Evolutionary conservation across 2,797 vertebrate species (phyloP), one percentile per base, ranked within the genome.

Genomic region (Notolabrus celidotus): DNA sequence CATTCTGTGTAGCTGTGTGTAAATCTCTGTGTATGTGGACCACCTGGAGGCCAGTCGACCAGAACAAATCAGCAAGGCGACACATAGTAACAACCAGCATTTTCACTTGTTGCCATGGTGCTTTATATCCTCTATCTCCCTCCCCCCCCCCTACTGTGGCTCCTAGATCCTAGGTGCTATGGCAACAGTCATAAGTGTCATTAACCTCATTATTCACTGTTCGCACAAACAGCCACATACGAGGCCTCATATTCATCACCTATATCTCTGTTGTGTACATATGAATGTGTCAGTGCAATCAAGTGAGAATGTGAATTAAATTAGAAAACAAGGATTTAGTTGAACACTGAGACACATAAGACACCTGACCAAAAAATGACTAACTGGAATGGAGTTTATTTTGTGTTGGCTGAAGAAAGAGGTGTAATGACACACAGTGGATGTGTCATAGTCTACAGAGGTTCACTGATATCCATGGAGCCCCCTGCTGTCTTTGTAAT

Each of bases 61-160:
- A 31, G 49, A 79, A 54, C 45, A 41, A 75, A 68, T 77, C 49
- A 79, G 57, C 41, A 17, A 55, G 50, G 68, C 41, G 38, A 77
- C 77, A 42, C 59, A 25, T 58, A 65, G 12, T 75, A 74, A 73
- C 60, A 80, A 15, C 71, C 57, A 59, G 63, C 39, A 51, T 73
- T 76, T 46, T 82, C 63, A 86, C 83, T 82, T 83, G 91, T 92
- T 93, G 86, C 90, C 61, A 91, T 90, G 88, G 89, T 36, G 55
- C 78, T 82, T 55, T 23, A 46, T 80, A 60, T 69, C 41, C 49
- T 46, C 51, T 55, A 17, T 10, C 61, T 23, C 58, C 41, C 17
- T 12, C 34, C 53, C 10, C 47, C n/a, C 34, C 53, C 33, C 17
- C 54, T 17, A 15, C 72, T 46, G 52, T 41, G 67, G 67, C 77